These are phyloP conservation scores for Abrostola triplasia DNA, from an alignment of 2,888 invertebrate species.

Conservation along the genomic window DNA sequence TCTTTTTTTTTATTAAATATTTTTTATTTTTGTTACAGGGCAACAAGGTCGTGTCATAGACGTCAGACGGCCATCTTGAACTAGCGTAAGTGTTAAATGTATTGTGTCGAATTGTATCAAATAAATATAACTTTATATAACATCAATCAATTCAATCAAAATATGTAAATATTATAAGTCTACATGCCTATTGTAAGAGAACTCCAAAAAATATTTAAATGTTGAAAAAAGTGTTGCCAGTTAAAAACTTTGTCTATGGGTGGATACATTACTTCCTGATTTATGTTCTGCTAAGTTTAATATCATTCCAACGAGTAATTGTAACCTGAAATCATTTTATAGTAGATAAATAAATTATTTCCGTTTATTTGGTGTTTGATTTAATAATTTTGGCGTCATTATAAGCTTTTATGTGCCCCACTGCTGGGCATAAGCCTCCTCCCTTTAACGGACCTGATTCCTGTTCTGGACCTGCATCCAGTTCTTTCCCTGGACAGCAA, in stretches of 20 bases:
- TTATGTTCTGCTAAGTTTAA: slow-evolving; percentile 2
- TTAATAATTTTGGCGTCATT: not conserved
- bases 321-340: slow-evolving; percentile 45
- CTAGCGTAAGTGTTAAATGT: slow-evolving; percentile 40
- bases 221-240: slow-evolving; percentile 21
- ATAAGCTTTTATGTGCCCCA: too few species aligned
- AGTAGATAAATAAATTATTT: slow-evolving; percentile 73
- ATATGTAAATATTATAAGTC: slow-evolving; percentile 12
- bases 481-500: too few species aligned
- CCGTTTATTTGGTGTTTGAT: slow-evolving; percentile 56
- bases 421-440: too few species aligned
- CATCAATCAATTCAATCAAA: slow-evolving; percentile 12
- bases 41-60: slow-evolving; percentile 58
- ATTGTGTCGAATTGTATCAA: slow-evolving; percentile 40
- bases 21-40: slow-evolving; percentile 71
- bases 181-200: not conserved
- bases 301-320: slow-evolving; percentile 50
- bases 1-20: not conserved
- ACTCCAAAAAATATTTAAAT: not conserved
- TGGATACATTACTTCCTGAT: not conserved
- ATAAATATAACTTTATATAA: slow-evolving; percentile 34
- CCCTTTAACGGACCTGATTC: too few species aligned
- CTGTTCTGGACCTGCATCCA: too few species aligned
- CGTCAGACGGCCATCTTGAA: slow-evolving; percentile 37
- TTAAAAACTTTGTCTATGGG: slow-evolving; percentile 34